phyloP scores from a whole-genome alignment of 2,888 invertebrate species.

The Cosmorhoe ocellata region DNA sequence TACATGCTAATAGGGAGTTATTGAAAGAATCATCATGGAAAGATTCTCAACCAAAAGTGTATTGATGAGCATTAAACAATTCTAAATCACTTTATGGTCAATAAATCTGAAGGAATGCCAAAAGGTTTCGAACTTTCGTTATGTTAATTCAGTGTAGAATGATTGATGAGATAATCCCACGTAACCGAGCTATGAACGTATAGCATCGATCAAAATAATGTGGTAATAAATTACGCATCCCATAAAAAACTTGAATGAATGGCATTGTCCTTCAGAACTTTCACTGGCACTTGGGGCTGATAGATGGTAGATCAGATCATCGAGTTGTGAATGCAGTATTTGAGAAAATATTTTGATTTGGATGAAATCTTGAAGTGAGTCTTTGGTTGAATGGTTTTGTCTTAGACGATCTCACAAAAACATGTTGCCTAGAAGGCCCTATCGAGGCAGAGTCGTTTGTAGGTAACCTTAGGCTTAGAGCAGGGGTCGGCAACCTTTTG shows the following conservation, averaged over 20 bases:
- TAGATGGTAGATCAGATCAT: too few species aligned
- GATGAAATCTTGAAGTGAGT: too few species aligned
- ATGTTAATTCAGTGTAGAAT: slow-evolving; percentile 23
- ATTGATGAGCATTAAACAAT: slow-evolving; percentile 1
- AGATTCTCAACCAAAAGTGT: background rate
- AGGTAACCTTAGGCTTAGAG: too few species aligned
- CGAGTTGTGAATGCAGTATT: too few species aligned
- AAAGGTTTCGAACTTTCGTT: slow-evolving; percentile 23
- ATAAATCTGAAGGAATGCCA: slow-evolving; percentile 14
- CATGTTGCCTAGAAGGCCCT: too few species aligned
- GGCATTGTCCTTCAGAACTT: slow-evolving; percentile 30
- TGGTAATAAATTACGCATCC: slow-evolving; percentile 19
- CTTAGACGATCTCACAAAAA: too few species aligned
- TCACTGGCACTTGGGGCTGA: slow-evolving; percentile 19
- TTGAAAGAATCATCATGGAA: background rate
- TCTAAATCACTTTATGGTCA: slow-evolving; percentile 10
- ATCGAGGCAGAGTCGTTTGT: too few species aligned
- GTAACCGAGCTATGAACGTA: slow-evolving; percentile 21
- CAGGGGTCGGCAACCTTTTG: too few species aligned
- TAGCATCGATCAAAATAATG: slow-evolving; percentile 17
- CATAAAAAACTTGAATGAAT: slow-evolving; percentile 22
- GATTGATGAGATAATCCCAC: slow-evolving; percentile 26
- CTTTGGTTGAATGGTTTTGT: too few species aligned
- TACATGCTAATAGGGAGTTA: too few species aligned
- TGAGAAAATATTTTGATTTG: too few species aligned